Percentiles rank a stretch among this genome's conserved stretches.
phyloP scores from a whole-genome alignment of 1,140 invertebrate genomes.

The Bicyclus anynana region DNA sequence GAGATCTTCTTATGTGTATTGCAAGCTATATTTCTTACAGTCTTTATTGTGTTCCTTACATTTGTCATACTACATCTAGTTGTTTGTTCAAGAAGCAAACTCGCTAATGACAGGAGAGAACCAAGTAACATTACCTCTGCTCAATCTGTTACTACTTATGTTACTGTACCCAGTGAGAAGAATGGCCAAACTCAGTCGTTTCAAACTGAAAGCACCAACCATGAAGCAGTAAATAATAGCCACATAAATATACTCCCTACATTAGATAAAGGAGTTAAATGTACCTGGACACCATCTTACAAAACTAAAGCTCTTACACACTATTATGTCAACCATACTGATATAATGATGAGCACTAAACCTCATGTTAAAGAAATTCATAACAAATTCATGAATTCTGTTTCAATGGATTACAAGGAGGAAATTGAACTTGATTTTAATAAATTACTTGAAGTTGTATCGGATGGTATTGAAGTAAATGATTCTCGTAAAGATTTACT shows the following conservation, averaged over 20 bases:
- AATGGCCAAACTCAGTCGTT: not conserved
- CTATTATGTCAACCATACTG: conserved; percentile 33
- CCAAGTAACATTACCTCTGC: not conserved
- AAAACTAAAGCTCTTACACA: conserved; percentile 37
- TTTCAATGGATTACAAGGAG: not conserved
- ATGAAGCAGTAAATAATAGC: not conserved
- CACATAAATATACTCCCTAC: not conserved
- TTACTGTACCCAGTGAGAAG: not conserved
- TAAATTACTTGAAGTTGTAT: not conserved
- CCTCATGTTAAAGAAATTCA: not conserved
- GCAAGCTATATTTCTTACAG: conserved; percentile 40
- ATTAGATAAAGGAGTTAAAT: conserved; percentile 32
- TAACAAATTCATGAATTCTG: not conserved
- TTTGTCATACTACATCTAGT: conserved; percentile 56
- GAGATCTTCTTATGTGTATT: conserved; percentile 40
- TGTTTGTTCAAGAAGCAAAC: conserved; percentile 11
- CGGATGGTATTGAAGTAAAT: conserved; percentile 15
- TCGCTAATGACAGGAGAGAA: not conserved
- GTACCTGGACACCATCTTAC: conserved; percentile 47
- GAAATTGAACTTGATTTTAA: not conserved
- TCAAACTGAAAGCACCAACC: not conserved
- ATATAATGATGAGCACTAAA: not conserved
- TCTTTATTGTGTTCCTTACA: conserved; percentile 43
- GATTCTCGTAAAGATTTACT: conserved; percentile 24
- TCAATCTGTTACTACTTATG: not conserved